Base-by-base conservation (phyloP, 1,140 invertebrate genomes). In the Drosophila arawakana region DNA sequence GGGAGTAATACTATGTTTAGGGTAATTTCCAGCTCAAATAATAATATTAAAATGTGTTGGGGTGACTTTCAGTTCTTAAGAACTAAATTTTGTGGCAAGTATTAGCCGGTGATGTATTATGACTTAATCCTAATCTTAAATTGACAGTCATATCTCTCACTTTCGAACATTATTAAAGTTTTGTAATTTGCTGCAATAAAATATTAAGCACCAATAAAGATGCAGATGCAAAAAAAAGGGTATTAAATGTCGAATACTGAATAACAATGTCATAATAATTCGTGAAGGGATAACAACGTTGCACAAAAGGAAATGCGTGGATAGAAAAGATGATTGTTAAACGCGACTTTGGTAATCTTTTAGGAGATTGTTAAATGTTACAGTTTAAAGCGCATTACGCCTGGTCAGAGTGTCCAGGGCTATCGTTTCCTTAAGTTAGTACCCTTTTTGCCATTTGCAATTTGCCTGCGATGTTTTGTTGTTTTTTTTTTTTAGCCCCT, bases 371-470 rank as follows among this genome's bases (percentile, higher is more conserved):
- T 68, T 68, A 73, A 73, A 71, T 57, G 43, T 55, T 44, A 50
- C 54, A 66, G 54, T 43, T 73, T 73, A 62, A 73, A 73, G 65
- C 15, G 41, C 50, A 61, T 59, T 44, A 54, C 67, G 70, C 34
- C n/a, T 50, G 34, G 46, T 49, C 15, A 25, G 46, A 18, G 10
- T 8, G 37, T 43, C 37, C 15, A 21, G 10, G 11, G 18, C 18
- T 21, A 21, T 59, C 41, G 18, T 59, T 21, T 59, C 9, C 41
- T 46, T 41, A 0, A 21, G 54, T 18, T 54, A 11, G 37, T 37
- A 65, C 49, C 49, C 55, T 58, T 44, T 41, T 50, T n/a, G 39
- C 39, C 39, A 10, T 39, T 59, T 70, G 21, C 4, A 25, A 34
- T 43, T 55, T 34, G 35, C 39, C 21, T 8, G 18, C 11, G 13